Evolutionary conservation across 1,140 invertebrate genomes (phyloP).

Genomic region (Psix sp.): DNA sequence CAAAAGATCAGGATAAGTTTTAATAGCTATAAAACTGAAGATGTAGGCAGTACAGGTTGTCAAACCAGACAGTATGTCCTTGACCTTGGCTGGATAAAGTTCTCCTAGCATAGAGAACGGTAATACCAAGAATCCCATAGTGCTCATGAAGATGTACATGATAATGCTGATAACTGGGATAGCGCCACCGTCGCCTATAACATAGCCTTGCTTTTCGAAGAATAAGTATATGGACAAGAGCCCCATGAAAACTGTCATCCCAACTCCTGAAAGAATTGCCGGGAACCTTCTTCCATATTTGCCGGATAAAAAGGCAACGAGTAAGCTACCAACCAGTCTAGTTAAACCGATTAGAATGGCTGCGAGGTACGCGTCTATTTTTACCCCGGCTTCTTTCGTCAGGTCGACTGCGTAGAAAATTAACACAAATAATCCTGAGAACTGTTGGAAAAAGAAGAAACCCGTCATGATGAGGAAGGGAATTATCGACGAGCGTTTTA

Average conservation of each 20-base stretch:
- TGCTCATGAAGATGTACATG: conserved; percentile 80
- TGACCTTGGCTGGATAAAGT: conserved; percentile 82
- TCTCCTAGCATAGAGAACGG: conserved; percentile 88
- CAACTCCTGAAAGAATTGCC: conserved; percentile 79
- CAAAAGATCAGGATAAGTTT: conserved; percentile 83
- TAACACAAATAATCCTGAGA: conserved; percentile 86
- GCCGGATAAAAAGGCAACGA: conserved; percentile 78
- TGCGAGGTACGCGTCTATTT: conserved; percentile 79
- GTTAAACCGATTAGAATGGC: conserved; percentile 79
- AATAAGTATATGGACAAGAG: conserved; percentile 76
- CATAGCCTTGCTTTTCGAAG: conserved; percentile 62
- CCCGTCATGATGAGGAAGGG: conserved; percentile 82
- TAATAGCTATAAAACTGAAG: conserved; percentile 85
- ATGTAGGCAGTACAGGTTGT: conserved; percentile 82
- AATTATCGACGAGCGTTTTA: conserved; percentile 77
- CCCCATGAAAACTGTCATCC: conserved; percentile 80
- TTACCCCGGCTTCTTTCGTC: conserved; percentile 78
- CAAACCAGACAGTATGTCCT: conserved; percentile 82
- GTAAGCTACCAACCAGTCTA: conserved; percentile 77
- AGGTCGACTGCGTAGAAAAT: conserved; percentile 86
- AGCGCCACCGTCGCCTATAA: conserved; percentile 59
- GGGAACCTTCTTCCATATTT: conserved; percentile 79
- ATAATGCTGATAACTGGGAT: conserved; percentile 78
- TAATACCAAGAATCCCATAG: conserved; percentile 80
- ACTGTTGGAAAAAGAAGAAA: conserved; percentile 87